phyloP scores from a whole-genome alignment of 2,888 invertebrate genomes.

The Habroteleia sp. region DNA sequence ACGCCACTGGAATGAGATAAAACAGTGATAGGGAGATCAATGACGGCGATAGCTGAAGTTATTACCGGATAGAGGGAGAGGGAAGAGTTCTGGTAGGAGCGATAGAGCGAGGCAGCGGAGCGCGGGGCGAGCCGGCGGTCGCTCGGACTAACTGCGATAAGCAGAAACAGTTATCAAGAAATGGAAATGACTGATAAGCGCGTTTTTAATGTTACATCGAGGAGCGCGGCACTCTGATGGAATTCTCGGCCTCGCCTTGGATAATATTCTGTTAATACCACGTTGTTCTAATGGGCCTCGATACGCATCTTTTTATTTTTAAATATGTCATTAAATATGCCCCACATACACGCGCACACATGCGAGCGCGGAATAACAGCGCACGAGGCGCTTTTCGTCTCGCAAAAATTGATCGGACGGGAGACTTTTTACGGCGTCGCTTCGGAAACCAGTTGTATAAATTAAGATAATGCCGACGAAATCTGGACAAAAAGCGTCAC shows the following conservation, averaged over 20 bases:
- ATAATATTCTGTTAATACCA: constrained; percentile 63
- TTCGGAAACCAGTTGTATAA: constrained; percentile 51
- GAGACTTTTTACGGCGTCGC: constrained; percentile 33
- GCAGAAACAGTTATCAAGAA: constrained; percentile 81
- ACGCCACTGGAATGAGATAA: constrained; percentile 80
- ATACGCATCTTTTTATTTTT: constrained; percentile 50
- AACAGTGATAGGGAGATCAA: constrained; percentile 80
- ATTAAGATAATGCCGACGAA: constrained; percentile 56
- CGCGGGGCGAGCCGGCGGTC: constrained; percentile 64
- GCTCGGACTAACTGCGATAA: constrained; percentile 77
- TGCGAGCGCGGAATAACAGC: constrained; percentile 4
- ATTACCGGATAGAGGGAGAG: constrained; percentile 81
- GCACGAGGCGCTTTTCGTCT: constrained; percentile 18
- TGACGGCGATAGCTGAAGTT: constrained; percentile 80
- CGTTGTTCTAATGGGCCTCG: constrained; percentile 57
- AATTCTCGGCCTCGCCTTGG: constrained; percentile 62
- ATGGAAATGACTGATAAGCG: constrained; percentile 83
- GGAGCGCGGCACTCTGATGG: constrained; percentile 63
- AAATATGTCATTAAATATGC: constrained; percentile 29
- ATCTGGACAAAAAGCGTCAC: constrained; percentile 24
- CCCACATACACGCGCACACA: neutral
- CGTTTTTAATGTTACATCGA: constrained; percentile 76
- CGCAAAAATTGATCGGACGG: constrained; percentile 31
- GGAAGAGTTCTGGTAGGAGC: constrained; percentile 67
- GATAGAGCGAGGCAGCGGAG: constrained; percentile 63